A percentile compares a stretch with the other conserved stretches of the same genome.
Evolutionary conservation across 2,888 invertebrate species (phyloP).

Genomic region (Polydrusus pterygomalis): DNA sequence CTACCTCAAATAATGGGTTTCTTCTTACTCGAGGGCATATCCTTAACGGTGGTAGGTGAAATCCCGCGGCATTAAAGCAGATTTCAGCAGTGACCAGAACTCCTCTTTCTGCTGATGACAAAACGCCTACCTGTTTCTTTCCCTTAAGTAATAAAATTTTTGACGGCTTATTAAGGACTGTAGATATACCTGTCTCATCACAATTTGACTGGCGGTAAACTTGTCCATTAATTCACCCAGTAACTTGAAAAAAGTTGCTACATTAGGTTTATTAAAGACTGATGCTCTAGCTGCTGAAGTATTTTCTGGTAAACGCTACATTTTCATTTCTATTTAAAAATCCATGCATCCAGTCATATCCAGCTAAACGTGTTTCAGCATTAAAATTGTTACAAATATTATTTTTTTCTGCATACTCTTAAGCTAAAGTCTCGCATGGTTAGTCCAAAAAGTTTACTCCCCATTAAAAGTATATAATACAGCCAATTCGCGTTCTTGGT

Average conservation of each 20-base stretch:
- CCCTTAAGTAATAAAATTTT: neutral
- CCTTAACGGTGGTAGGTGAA: neutral
- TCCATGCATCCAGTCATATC: no score
- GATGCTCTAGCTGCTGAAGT: neutral
- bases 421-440: neutral
- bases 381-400: no score
- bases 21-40: neutral
- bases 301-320: neutral
- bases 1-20: neutral
- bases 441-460: constrained; percentile 8
- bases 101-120: neutral
- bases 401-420: no score
- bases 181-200: neutral
- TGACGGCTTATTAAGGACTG: neutral
- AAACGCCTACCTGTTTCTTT: neutral
- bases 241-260: neutral
- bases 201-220: neutral
- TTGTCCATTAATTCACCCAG: neutral
- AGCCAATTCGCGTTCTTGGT: constrained; percentile 25
- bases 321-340: no score
- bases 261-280: neutral
- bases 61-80: neutral
- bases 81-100: neutral
- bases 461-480: constrained; percentile 25
- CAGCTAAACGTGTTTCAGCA: no score